Evolutionary conservation across 2,797 vertebrate genomes (phyloP).

Genomic region (Lerista edwardsae): DNA sequence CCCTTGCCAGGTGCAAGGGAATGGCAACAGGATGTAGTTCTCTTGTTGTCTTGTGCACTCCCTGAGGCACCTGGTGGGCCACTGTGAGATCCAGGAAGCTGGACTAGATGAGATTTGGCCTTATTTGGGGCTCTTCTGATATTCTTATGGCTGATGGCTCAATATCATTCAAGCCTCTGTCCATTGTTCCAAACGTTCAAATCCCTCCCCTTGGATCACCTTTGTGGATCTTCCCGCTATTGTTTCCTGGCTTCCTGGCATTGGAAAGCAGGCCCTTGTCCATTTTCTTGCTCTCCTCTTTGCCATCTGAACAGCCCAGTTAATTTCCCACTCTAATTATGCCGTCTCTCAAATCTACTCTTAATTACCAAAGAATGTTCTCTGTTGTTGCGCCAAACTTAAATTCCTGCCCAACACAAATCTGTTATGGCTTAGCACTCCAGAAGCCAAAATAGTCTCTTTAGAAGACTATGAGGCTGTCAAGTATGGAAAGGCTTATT

Average conservation of each 20-base stretch:
- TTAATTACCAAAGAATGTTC: neutral
- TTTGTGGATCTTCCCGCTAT: neutral
- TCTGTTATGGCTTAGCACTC: rapidly evolving
- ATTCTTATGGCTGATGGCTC: too few relatives aligned
- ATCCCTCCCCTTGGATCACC: too few relatives aligned
- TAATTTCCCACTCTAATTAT: neutral
- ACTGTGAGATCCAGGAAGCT: too few relatives aligned
- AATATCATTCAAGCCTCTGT: too few relatives aligned
- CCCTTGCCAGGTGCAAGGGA: too few relatives aligned
- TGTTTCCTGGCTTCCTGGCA: rapidly evolving
- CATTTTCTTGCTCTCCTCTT: neutral
- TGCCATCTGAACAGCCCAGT: neutral
- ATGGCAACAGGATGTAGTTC: too few relatives aligned
- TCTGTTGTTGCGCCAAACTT: neutral
- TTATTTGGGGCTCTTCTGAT: too few relatives aligned
- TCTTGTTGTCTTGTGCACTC: too few relatives aligned
- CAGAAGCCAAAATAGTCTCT: neutral
- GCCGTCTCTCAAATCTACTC: neutral
- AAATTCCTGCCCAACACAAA: neutral
- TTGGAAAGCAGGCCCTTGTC: rapidly evolving
- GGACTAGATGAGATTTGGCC: too few relatives aligned
- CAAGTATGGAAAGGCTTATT: neutral
- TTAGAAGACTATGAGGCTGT: neutral
- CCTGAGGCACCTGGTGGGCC: too few relatives aligned
- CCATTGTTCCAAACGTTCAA: too few relatives aligned